Evolutionary conservation across 2,888 invertebrate genomes (phyloP).

Genomic region (Rhorus exstirpatorius): DNA sequence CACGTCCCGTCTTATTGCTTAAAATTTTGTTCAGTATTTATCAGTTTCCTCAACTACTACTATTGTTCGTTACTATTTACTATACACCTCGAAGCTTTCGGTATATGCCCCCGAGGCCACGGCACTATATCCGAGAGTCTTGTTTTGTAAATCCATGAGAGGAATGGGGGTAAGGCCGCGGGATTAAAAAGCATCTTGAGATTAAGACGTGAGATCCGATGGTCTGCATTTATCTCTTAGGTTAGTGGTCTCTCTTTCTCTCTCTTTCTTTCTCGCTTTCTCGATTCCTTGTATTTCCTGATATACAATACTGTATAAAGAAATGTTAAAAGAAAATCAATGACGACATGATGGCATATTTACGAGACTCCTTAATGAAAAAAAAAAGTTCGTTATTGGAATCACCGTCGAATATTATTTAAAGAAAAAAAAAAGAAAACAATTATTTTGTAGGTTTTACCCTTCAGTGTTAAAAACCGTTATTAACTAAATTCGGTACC

Average conservation of each 20-base stretch:
- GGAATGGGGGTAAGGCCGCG: slow-evolving; percentile 28
- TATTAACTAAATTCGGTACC: too few relatives aligned
- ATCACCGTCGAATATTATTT: not conserved
- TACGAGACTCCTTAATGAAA: slow-evolving; percentile 43
- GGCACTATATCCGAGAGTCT: slow-evolving; percentile 6
- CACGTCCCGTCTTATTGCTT: not conserved
- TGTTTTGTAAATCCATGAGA: slow-evolving; percentile 39
- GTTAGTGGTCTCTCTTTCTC: not conserved
- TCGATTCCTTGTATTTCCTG: not conserved
- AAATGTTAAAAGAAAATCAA: slow-evolving; percentile 60
- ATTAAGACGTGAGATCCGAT: slow-evolving; percentile 77
- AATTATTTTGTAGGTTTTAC: too few relatives aligned
- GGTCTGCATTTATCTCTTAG: slow-evolving; percentile 56
- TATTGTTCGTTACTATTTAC: slow-evolving; percentile 9
- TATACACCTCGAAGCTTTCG: slow-evolving; percentile 12
- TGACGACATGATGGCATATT: slow-evolving; percentile 67
- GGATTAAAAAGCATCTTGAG: slow-evolving; percentile 68
- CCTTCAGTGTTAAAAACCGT: too few relatives aligned
- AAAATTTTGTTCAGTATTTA: not conserved
- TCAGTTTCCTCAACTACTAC: not conserved
- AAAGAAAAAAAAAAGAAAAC: too few relatives aligned
- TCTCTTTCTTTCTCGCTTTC: not conserved
- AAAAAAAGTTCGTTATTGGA: slow-evolving; percentile 29
- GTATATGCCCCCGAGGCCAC: slow-evolving; percentile 12
- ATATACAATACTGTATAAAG: slow-evolving; percentile 25